Evolutionary conservation across 2,113 vertebrate species (phyloP).

Genomic region (Nibea albiflora): DNA sequence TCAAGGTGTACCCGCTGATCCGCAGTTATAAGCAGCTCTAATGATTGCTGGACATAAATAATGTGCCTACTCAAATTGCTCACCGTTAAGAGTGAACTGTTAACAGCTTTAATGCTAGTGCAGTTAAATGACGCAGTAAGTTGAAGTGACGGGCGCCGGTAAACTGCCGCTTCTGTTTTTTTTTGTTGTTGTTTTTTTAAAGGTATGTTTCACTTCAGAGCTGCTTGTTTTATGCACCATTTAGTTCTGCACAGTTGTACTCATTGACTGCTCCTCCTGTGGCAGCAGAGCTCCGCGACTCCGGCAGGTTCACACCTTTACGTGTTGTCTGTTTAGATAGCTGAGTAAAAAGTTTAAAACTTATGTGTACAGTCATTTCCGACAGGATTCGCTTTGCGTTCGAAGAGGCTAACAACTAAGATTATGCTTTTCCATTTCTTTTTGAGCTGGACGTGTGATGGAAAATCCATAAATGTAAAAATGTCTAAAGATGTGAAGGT

Average conservation of each 20-base stretch:
- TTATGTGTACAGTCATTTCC: background rate
- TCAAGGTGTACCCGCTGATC: background rate
- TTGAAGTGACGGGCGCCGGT: background rate
- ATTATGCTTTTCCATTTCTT: background rate
- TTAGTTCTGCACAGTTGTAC: background rate
- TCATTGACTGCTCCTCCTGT: background rate
- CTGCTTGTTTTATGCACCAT: slow-evolving; percentile 6
- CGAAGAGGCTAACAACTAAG: background rate
- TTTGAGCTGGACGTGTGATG: background rate
- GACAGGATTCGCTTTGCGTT: background rate
- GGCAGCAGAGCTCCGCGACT: background rate
- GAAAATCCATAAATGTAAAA: background rate
- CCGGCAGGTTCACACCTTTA: background rate
- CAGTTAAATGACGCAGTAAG: slow-evolving; percentile 25
- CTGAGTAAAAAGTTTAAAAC: background rate
- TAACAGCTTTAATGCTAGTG: slow-evolving; percentile 1
- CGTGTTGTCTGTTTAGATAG: background rate
- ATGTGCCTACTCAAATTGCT: background rate
- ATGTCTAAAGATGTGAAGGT: background rate
- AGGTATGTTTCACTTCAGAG: background rate
- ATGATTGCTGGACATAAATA: background rate
- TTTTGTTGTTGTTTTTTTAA: background rate
- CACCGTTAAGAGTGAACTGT: slow-evolving; percentile 2
- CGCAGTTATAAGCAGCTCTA: background rate
- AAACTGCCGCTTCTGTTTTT: background rate